phyloP scores from a whole-genome alignment of 2,797 vertebrate species.

The Hemibagrus guttatus region DNA sequence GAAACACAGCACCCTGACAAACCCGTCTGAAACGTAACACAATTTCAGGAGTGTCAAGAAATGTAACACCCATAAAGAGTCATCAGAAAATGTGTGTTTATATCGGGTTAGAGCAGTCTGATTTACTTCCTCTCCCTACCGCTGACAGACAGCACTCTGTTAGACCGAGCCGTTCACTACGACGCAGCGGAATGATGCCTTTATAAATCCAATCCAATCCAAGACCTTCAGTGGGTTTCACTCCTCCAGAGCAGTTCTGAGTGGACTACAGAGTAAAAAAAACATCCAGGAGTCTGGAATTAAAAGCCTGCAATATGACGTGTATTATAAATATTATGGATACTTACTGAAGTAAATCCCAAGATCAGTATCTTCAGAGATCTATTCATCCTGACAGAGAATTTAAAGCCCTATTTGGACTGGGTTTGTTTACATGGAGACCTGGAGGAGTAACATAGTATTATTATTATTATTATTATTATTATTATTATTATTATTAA shows the following conservation, averaged over 20 bases:
- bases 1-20: constrained; percentile 14
- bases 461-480: too few species aligned
- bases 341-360: background rate
- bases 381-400: background rate
- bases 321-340: background rate
- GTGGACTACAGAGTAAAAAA: background rate
- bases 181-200: background rate
- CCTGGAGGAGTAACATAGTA: background rate
- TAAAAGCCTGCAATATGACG: background rate
- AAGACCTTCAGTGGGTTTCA: too few species aligned
- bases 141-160: background rate
- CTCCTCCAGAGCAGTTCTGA: background rate
- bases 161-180: background rate
- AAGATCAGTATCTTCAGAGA: background rate
- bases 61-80: background rate
- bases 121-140: constrained; percentile 12
- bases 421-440: background rate
- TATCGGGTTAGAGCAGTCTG: constrained; percentile 14
- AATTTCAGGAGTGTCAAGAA: constrained; percentile 11
- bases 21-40: background rate
- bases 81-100: constrained; percentile 19
- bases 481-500: too few species aligned
- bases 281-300: background rate
- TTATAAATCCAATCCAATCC: background rate
- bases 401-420: background rate